Percentiles rank a stretch among this genome's conserved stretches.
phyloP scores from a whole-genome alignment of 64 coral and sea anemone genomes.

The Actinia tenebrosa region DNA sequence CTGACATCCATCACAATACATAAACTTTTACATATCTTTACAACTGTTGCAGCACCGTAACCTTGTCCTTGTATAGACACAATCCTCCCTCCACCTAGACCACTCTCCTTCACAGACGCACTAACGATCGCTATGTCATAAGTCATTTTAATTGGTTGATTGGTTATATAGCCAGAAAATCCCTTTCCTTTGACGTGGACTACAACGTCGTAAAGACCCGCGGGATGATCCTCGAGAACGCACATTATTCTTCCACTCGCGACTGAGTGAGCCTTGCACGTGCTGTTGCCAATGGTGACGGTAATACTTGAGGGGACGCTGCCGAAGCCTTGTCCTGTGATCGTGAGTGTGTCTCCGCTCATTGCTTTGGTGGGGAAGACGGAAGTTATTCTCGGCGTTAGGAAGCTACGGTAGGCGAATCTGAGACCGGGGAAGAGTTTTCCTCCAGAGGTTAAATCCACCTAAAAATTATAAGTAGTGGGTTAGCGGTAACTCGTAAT shows the following conservation, averaged over 20 bases:
- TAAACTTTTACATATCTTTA: slow-evolving; percentile 38
- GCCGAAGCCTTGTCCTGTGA: slow-evolving; percentile 56
- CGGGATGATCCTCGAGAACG: not conserved
- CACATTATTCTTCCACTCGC: slow-evolving; percentile 31
- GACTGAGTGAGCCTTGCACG: slow-evolving; percentile 15
- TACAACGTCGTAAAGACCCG: slow-evolving; percentile 36
- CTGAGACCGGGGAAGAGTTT: slow-evolving; percentile 43
- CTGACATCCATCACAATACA: slow-evolving; percentile 34
- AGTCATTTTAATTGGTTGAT: slow-evolving; percentile 3
- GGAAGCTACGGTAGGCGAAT: slow-evolving; percentile 36
- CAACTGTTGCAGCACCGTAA: slow-evolving; percentile 13
- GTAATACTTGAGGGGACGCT: slow-evolving; percentile 14
- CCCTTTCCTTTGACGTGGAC: slow-evolving; percentile 58
- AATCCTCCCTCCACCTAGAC: slow-evolving; percentile 53
- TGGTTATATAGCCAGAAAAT: not conserved
- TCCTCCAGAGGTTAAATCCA: not conserved
- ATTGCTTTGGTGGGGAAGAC: slow-evolving; percentile 41
- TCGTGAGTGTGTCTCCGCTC: slow-evolving; percentile 27
- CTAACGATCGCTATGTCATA: slow-evolving; percentile 32
- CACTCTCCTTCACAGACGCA: slow-evolving; percentile 26
- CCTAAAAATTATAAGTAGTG: not conserved
- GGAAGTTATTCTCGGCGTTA: slow-evolving; percentile 43
- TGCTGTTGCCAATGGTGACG: slow-evolving; percentile 35
- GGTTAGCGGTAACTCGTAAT: not conserved
- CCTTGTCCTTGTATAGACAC: slow-evolving; percentile 42